A percentile compares a stretch with the other conserved stretches of the same genome.
These are phyloP conservation scores for Hafferia zeledoni DNA, from an alignment of 2,797 vertebrate species.

Conservation along the genomic window DNA sequence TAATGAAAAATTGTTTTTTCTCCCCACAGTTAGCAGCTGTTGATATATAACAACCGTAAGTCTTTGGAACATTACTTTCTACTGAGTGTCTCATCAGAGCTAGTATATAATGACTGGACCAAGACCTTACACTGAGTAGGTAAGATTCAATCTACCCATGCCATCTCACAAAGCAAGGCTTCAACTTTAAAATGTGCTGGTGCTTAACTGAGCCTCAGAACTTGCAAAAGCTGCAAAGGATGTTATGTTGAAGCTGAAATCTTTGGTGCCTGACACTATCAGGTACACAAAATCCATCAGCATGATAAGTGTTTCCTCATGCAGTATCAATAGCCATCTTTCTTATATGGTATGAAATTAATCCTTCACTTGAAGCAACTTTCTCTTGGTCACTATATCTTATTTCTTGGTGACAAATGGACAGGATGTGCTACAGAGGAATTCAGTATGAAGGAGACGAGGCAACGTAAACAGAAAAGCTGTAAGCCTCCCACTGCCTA, in stretches of 20 bases:
- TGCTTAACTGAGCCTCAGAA: neutral
- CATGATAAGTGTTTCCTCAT: slow-evolving; percentile 36
- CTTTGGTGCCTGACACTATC: neutral
- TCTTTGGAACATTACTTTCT: neutral
- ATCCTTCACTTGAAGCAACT: slow-evolving; percentile 32
- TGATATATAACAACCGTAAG: neutral
- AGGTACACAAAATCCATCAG: slow-evolving; percentile 38
- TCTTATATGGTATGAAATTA: slow-evolving; percentile 24
- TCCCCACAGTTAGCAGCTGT: neutral
- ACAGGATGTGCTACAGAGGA: neutral
- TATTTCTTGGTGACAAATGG: slow-evolving; percentile 43
- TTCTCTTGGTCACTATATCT: slow-evolving; percentile 47
- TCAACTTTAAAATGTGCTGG: neutral
- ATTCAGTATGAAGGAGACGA: neutral
- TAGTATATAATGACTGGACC: neutral
- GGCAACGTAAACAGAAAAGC: neutral
- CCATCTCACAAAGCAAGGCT: neutral
- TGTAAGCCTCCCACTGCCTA: neutral
- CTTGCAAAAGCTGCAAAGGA: neutral
- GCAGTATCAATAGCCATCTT: slow-evolving; percentile 24
- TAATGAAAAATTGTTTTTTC: neutral
- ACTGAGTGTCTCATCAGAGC: neutral
- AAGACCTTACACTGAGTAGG: neutral
- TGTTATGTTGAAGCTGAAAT: neutral
- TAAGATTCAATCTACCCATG: neutral